A percentile compares a stretch with the other conserved stretches of the same genome.
phyloP scores from a whole-genome alignment of 1,140 invertebrate species.

The Lepidurus apus region DNA sequence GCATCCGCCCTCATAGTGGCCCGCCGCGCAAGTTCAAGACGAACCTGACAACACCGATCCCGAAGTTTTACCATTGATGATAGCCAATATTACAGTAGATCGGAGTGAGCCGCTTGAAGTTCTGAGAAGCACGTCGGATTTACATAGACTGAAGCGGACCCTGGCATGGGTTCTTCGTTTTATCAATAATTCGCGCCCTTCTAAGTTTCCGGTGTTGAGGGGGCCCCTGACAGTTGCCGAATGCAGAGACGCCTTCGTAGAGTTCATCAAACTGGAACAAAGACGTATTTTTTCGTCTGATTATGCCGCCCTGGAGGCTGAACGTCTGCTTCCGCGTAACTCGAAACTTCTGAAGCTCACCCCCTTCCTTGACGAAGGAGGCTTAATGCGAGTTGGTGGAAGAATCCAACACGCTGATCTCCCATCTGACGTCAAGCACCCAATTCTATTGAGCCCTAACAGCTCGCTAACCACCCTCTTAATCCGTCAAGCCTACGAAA shows the following conservation, averaged over 20 bases:
- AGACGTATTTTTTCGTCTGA: neutral
- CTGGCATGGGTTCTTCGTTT: neutral
- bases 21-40: neutral
- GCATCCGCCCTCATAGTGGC: conserved; percentile 28
- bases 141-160: neutral
- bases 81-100: neutral
- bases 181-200: neutral
- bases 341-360: neutral
- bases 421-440: neutral
- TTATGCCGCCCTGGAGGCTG: neutral
- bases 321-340: neutral
- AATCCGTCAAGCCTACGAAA: neutral
- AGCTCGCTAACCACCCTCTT: too few relatives aligned
- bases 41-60: neutral
- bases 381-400: conserved; percentile 29
- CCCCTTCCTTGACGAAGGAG: conserved; percentile 25
- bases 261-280: neutral
- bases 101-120: neutral
- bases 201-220: neutral
- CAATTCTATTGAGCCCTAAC: neutral
- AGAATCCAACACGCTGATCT: conserved; percentile 29
- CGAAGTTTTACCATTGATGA: neutral
- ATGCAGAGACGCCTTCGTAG: neutral
- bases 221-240: neutral
- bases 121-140: neutral